phyloP scores from a whole-genome alignment of 1,140 invertebrate genomes.

The Hycleus phaleratus region DNA sequence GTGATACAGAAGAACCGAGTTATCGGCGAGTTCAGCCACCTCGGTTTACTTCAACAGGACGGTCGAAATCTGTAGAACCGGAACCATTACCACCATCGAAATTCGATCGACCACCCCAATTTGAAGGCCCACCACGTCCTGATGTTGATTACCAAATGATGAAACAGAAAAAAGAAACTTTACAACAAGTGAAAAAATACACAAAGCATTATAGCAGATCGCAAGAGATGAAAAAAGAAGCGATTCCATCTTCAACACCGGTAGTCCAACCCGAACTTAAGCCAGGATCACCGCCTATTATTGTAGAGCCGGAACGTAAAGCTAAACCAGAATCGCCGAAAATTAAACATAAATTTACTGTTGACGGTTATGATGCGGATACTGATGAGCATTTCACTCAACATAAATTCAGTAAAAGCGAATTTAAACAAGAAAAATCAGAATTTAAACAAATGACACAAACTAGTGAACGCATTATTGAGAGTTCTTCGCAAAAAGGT shows the following conservation, averaged over 20 bases:
- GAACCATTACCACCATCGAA: constrained; percentile 52
- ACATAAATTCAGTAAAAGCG: constrained; percentile 33
- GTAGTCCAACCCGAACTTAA: constrained; percentile 33
- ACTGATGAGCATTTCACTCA: constrained; percentile 54
- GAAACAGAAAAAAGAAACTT: constrained; percentile 28
- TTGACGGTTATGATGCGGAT: constrained; percentile 60
- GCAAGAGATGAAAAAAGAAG: constrained; percentile 21
- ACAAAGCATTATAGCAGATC: constrained; percentile 23
- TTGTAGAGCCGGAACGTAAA: constrained; percentile 40
- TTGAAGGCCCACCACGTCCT: constrained; percentile 46
- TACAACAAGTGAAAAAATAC: constrained; percentile 33
- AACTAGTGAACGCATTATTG: constrained; percentile 23
- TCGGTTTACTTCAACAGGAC: constrained; percentile 33
- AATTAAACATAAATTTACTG: constrained; percentile 44
- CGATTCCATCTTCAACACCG: constrained; percentile 16
- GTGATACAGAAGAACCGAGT: constrained; percentile 55
- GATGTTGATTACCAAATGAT: constrained; percentile 34
- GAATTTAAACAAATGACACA: constrained; percentile 29
- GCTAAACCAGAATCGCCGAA: constrained; percentile 52
- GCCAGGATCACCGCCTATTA: constrained; percentile 49
- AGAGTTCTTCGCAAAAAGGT: constrained; percentile 25
- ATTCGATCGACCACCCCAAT: constrained; percentile 47
- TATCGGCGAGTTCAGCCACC: constrained; percentile 50
- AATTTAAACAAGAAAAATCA: constrained; percentile 32
- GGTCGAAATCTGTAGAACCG: constrained; percentile 49